Evolutionary conservation across 1,140 invertebrate genomes (phyloP), one percentile per base, ranked within the genome.

Genomic region (Papilio polyxenes): DNA sequence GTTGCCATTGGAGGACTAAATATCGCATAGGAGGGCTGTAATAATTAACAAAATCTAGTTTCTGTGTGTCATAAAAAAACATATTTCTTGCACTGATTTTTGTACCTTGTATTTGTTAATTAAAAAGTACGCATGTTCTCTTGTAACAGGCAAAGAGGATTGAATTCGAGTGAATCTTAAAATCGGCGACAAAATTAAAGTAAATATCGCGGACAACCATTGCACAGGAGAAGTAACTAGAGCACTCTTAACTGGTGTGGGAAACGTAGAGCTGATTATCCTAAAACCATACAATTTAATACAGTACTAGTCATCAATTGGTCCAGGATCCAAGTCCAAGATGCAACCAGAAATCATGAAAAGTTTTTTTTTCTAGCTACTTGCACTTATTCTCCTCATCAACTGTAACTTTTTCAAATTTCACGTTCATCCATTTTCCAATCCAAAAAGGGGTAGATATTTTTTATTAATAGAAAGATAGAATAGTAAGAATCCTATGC

Each of bases 31-130:
- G 83, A 84, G 7, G 89, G 89, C 89, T 91, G 84, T 10, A 86
- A 87, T 3, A 15, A 53, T 72, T 44, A 37, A 11, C 15, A 17
- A 56, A 17, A 51, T 17, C 17, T 4, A 56, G 15, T 40, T 2
- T 40, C 2, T 40, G 40, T 40, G 6, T 6, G 40, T 40, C 40
- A 40, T 2, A 40, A 40, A 40, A 56, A 15, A 56, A 17, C 23
- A 31, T 56, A 2, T 56, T 56, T 17, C 13, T 6, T 17, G 4
- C 53, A 62, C 31, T 11, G 15, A 15, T 31, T 59, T 75, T n/a
- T 77, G 83, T 74, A 89, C 88, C 85, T 81, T 87, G 20, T 89
- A 87, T 75, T 83, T 87, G 65, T 85, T 88, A 15, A 88, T 83
- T 6, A 89, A 31, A 75, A 85, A 74, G 15, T 72, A 75, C 2